A percentile compares a stretch with the other conserved stretches of the same genome.
Evolutionary conservation across 2,888 invertebrate genomes (phyloP).

Genomic region (Eucera pruinosa): DNA sequence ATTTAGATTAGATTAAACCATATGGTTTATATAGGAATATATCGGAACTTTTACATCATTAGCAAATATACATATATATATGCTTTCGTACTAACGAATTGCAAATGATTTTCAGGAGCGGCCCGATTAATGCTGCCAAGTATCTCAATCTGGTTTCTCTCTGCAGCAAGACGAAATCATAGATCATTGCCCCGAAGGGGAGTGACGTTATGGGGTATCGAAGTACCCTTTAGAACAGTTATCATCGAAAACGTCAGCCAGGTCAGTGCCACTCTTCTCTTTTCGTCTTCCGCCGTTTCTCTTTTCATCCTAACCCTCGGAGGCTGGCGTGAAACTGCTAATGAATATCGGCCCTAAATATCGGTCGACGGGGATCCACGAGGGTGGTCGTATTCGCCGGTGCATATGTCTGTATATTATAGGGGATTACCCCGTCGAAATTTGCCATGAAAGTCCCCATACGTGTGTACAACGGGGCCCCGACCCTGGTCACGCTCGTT

Average conservation of each 20-base stretch:
- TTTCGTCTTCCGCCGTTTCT: constrained; percentile 15
- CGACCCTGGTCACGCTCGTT: constrained; percentile 83
- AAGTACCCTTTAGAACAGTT: constrained; percentile 65
- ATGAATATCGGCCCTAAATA: constrained; percentile 84
- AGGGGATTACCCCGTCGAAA: constrained; percentile 69
- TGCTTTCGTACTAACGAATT: constrained; percentile 19
- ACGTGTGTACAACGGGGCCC: constrained; percentile 45
- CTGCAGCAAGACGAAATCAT: constrained; percentile 58
- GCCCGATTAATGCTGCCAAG: constrained; percentile 45
- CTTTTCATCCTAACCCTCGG: constrained; percentile 22
- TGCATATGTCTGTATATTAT: constrained; percentile 82
- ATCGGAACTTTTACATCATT: too few relatives aligned
- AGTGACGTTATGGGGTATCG: constrained; percentile 63
- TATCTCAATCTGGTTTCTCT: constrained; percentile 69
- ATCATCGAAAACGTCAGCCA: constrained; percentile 63
- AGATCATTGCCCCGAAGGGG: constrained; percentile 59
- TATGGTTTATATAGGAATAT: too few relatives aligned
- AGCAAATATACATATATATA: too few relatives aligned
- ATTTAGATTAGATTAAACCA: too few relatives aligned
- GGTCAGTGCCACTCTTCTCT: constrained; percentile 34
- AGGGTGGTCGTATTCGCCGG: constrained; percentile 68
- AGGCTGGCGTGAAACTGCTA: constrained; percentile 79
- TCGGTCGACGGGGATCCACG: constrained; percentile 80
- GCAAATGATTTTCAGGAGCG: constrained; percentile 21
- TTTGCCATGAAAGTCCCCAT: constrained; percentile 53